Conservation (phyloP, 2,888 invertebrate genomes). For the Eudasyphora cyanicolor region DNA sequence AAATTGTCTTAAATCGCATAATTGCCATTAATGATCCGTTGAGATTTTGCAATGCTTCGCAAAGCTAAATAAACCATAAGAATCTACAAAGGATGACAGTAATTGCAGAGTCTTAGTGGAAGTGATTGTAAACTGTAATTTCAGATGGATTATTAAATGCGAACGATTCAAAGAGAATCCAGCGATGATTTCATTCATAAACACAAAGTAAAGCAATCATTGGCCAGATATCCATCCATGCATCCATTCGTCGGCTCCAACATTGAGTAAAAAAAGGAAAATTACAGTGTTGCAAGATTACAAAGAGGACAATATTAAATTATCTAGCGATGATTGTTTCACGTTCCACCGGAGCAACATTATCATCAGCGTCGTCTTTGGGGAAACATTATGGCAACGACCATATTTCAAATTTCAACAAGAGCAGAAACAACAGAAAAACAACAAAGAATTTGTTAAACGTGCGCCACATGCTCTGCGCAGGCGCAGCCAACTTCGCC, state of each 20-base stretch:
- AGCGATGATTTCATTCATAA: conserved; percentile 2
- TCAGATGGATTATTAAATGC: neutral
- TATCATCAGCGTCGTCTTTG: neutral
- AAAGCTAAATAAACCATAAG: neutral
- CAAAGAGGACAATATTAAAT: conserved; percentile 60
- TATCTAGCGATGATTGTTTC: conserved; percentile 50
- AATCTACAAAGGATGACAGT: conserved; percentile 5
- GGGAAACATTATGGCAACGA: neutral
- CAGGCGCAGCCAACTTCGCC: conserved; percentile 28
- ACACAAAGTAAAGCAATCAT: neutral
- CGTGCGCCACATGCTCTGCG: conserved; percentile 43
- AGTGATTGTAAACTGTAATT: neutral
- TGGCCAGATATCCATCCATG: neutral
- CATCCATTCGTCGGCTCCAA: neutral
- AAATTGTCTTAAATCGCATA: neutral
- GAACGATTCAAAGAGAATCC: neutral
- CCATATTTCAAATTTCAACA: too few species aligned
- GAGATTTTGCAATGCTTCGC: neutral
- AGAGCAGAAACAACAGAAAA: conserved; percentile 6
- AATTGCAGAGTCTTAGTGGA: neutral
- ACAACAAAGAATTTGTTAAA: conserved; percentile 1
- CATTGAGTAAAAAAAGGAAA: neutral
- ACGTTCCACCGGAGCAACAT: conserved; percentile 44
- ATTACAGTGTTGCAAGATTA: conserved; percentile 18
- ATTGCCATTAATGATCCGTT: neutral